Evolutionary conservation across 1,140 invertebrate species (phyloP), one percentile per base, ranked within the genome.

Genomic region (Lucilia cuprina): DNA sequence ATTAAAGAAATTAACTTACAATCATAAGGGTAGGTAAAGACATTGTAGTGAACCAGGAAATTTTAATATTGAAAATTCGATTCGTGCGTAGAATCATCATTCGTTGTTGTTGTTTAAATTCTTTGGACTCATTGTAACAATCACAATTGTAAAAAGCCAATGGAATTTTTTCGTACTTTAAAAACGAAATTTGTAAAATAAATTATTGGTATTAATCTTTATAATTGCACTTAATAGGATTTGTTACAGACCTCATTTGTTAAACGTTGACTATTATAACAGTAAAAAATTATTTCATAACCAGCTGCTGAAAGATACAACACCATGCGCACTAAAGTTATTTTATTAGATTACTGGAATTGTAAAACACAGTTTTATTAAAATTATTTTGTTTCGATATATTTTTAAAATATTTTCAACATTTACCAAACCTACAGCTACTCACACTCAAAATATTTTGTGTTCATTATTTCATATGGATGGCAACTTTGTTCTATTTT

Each of bases 81-180:
- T 88, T 88, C 60, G 87, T 86, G 75, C 89, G 89, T 85, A 89
- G 87, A 83, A 90, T 85, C 88, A 90, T 88, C 89, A 90, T 90
- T 65, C 83, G 84, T 55, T 86, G 84, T 83, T 90, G 86, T 74
- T 88, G 86, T 19, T 86, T 86, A 80, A 90, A 90, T 85, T 88
- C 87, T 0, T 85, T 74, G 12, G 70, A 85, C 86, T 90, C 89
- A 14, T 83, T 86, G 41, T 87, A 89, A 88, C 89, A 90, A 2
- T 77, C 83, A 70, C 86, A 89, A 30, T 84, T 84, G 74, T 89
- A 90, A 35, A 89, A 88, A 14, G 89, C 86, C 47, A 74, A 49
- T 34, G 87, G 87, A 85, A 90, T 89, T 82, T 86, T 82, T 49
- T 89, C 85, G 82, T 87, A 88, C 89, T 90, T n/a, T 82, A 9